Conservation (phyloP, 2,113 vertebrate genomes). For the Ranitomeya imitator region DNA sequence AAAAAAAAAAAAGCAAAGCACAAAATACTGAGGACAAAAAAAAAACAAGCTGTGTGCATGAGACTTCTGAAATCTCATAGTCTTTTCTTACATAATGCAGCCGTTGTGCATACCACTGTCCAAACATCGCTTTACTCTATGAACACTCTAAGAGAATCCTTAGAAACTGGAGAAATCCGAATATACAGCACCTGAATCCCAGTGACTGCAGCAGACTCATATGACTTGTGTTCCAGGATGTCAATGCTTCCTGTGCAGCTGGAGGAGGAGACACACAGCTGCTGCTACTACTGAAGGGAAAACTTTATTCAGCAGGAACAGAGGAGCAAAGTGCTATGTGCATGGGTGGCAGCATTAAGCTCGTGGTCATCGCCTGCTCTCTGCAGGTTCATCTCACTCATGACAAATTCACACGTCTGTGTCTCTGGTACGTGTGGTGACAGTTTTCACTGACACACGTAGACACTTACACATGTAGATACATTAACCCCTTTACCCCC, state of each 20-base stretch:
- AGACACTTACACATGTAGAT: too few relatives aligned
- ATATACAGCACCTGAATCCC: constrained; percentile 12
- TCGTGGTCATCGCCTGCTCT: too few relatives aligned
- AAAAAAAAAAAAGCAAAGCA: too few relatives aligned
- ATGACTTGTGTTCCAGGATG: background rate
- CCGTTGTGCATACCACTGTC: background rate
- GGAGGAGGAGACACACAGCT: background rate
- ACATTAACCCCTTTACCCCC: too few relatives aligned
- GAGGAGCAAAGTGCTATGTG: background rate
- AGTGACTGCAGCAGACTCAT: constrained; percentile 4
- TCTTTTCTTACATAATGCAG: background rate
- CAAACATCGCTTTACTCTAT: background rate
- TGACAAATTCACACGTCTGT: too few relatives aligned
- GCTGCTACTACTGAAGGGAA: background rate
- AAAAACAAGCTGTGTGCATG: too few relatives aligned
- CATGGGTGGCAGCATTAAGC: too few relatives aligned
- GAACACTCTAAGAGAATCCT: background rate
- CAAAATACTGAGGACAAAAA: too few relatives aligned
- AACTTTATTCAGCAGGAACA: constrained; percentile 30
- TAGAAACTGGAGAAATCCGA: background rate
- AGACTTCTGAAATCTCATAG: too few relatives aligned
- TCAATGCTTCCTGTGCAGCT: background rate
- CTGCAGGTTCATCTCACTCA: too few relatives aligned
- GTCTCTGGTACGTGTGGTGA: too few relatives aligned
- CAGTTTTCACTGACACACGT: too few relatives aligned